A percentile compares a stretch with the other conserved stretches of the same genome.
Evolutionary conservation across 1,140 invertebrate genomes (phyloP).

Genomic region (Globodera ellingtonae): DNA sequence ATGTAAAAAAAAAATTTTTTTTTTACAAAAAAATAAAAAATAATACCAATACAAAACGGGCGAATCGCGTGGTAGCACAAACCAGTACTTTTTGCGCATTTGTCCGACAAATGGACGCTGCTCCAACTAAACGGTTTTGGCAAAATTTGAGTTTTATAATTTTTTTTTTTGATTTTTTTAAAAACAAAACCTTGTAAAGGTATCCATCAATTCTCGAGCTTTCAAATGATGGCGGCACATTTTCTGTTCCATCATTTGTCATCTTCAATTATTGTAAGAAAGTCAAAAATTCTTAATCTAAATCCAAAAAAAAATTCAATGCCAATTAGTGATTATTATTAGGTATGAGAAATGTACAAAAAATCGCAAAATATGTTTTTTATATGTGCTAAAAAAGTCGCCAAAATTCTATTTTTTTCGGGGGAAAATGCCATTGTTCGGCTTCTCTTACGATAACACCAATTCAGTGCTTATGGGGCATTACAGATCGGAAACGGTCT

Average conservation of each 20-base stretch:
- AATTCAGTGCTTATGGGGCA: no score
- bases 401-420: no score
- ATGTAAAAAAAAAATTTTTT: background rate
- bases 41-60: slow-evolving; percentile 43
- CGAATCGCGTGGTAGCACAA: slow-evolving; percentile 37
- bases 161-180: slow-evolving; percentile 16
- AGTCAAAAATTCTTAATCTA: no score
- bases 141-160: slow-evolving; percentile 11
- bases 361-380: no score
- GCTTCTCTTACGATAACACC: no score
- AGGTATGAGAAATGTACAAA: no score
- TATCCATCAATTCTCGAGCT: slow-evolving; percentile 33
- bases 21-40: slow-evolving; percentile 7
- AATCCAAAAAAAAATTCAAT: no score
- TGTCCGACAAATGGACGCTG: slow-evolving; percentile 36
- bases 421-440: no score
- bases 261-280: background rate
- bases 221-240: background rate
- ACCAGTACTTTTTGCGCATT: slow-evolving; percentile 43
- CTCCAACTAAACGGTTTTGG: slow-evolving; percentile 33
- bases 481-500: no score
- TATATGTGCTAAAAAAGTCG: no score
- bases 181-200: slow-evolving; percentile 40
- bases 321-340: no score
- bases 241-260: slow-evolving; percentile 8